Evolutionary conservation across 2,113 vertebrate species (phyloP).

Genomic region (Oxygymnocypris stewartii): DNA sequence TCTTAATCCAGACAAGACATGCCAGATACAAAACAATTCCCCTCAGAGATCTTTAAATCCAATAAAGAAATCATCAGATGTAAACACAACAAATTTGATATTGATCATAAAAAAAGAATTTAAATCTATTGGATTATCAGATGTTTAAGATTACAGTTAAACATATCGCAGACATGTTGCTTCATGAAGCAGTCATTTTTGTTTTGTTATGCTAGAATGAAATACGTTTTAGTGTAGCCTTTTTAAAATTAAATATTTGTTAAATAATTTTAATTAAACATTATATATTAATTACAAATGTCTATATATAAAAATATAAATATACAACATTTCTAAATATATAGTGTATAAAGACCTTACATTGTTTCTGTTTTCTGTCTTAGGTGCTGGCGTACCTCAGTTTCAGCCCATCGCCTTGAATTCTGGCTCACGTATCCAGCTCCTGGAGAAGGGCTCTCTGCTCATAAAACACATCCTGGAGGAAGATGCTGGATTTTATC

Average conservation of each 20-base stretch:
- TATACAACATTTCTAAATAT: neutral
- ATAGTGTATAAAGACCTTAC: neutral
- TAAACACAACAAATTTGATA: neutral
- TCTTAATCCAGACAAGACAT: constrained; percentile 40
- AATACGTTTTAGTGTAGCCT: neutral
- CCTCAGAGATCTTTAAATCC: constrained; percentile 33
- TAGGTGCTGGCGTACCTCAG: constrained; percentile 95
- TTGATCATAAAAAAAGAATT: neutral
- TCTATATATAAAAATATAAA: neutral
- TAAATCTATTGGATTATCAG: neutral
- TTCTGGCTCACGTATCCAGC: constrained; percentile 86
- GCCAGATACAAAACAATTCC: constrained; percentile 19
- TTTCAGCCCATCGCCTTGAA: constrained; percentile 95
- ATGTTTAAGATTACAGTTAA: neutral
- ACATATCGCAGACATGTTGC: neutral
- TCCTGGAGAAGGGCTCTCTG: constrained; percentile 92
- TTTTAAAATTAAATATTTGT: neutral
- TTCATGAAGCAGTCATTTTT: neutral
- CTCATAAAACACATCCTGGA: constrained; percentile 97
- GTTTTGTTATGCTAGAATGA: neutral
- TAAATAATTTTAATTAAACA: neutral
- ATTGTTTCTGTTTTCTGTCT: neutral
- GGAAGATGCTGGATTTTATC: constrained; percentile 98
- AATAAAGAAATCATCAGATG: constrained; percentile 31
- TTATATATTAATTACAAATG: neutral